phyloP scores from a whole-genome alignment of 2,113 vertebrate species.

The Pangasianodon gigas region DNA sequence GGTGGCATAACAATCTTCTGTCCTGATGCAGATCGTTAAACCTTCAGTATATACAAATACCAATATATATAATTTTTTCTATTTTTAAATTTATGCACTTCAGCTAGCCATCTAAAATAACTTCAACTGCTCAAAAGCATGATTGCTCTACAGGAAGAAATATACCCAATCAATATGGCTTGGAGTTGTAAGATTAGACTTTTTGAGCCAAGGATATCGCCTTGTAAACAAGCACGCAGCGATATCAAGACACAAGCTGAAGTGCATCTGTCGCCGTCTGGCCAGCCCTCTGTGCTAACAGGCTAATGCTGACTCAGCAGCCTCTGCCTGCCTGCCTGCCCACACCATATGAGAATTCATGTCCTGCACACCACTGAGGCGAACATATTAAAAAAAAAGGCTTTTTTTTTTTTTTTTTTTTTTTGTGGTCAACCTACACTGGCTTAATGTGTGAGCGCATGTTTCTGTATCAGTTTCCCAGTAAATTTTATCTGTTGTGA shows the following conservation, averaged over 20 bases:
- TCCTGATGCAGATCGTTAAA: neutral
- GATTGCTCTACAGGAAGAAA: neutral
- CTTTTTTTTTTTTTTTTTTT: neutral
- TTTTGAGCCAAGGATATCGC: neutral
- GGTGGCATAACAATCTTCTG: neutral
- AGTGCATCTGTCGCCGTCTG: neutral
- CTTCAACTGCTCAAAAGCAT: neutral
- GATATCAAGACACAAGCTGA: neutral
- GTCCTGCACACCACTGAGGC: neutral
- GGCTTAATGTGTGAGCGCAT: neutral
- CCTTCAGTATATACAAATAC: neutral
- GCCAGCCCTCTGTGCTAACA: neutral
- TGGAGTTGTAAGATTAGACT: neutral
- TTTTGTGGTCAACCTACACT: too few relatives aligned
- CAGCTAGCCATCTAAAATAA: neutral
- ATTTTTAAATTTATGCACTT: neutral
- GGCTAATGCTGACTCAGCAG: neutral
- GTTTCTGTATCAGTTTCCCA: neutral
- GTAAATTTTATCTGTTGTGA: neutral
- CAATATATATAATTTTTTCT: neutral
- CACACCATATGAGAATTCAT: neutral
- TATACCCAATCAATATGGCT: neutral
- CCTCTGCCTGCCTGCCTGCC: neutral
- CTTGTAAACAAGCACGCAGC: neutral
- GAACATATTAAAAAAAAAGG: neutral